These are phyloP conservation scores for Tuta absoluta DNA, from an alignment of 2,888 invertebrate genomes.

Conservation along the genomic window DNA sequence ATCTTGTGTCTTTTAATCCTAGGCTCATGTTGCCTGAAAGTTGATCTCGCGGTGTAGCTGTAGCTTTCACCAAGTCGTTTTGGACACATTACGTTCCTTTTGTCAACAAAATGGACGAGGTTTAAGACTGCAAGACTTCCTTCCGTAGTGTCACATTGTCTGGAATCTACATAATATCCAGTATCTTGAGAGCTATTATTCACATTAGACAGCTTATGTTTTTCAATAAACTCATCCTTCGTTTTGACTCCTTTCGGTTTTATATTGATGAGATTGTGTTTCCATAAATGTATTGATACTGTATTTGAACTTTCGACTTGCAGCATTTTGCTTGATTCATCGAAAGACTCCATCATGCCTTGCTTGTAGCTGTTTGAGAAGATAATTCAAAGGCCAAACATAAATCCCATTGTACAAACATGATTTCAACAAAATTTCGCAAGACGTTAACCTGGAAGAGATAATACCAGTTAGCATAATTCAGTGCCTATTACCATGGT, in stretches of 20 bases:
- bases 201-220: background rate
- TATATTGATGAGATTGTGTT: background rate
- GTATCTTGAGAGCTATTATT: background rate
- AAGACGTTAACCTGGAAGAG: conserved; percentile 31
- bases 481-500: too few species aligned
- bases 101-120: conserved; percentile 54
- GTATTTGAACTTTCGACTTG: background rate
- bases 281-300: background rate
- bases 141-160: conserved; percentile 30
- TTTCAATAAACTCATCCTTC: background rate
- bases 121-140: conserved; percentile 45
- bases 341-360: conserved; percentile 43
- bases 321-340: conserved; percentile 25
- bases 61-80: background rate
- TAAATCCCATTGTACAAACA: conserved; percentile 25
- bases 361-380: conserved; percentile 32
- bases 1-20: background rate
- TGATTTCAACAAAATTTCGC: conserved; percentile 31
- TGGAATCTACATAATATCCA: conserved; percentile 1
- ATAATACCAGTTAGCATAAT: background rate
- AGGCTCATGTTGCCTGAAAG: background rate
- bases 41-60: background rate
- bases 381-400: conserved; percentile 27
- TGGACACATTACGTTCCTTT: background rate
- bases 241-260: background rate